A percentile compares a stretch with the other conserved stretches of the same genome.
Conservation (phyloP, 2,888 invertebrate species). For the Gandaritis pyraliata region DNA sequence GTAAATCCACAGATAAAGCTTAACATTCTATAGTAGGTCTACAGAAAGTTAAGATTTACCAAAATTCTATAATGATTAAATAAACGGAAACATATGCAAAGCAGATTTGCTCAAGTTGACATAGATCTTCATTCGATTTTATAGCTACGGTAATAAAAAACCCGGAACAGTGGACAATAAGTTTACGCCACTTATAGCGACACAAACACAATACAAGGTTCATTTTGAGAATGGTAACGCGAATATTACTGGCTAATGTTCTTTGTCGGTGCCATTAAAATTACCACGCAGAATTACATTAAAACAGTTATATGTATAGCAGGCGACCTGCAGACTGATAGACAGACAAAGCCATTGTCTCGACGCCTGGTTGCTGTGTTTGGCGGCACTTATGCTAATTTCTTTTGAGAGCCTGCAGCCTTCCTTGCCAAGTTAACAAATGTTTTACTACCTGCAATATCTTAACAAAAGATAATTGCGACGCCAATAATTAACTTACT, state of each 20-base stretch:
- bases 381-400: slow-evolving; percentile 80
- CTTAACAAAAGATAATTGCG: slow-evolving; percentile 55
- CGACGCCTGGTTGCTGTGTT: slow-evolving; percentile 60
- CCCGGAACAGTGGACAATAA: slow-evolving; percentile 44
- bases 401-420: slow-evolving; percentile 71
- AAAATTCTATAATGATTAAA: too few species aligned
- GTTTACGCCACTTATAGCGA: slow-evolving; percentile 51
- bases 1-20: too few species aligned
- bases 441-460: slow-evolving; percentile 68
- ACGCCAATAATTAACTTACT: slow-evolving; percentile 42
- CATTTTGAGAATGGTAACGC: slow-evolving; percentile 48
- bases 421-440: slow-evolving; percentile 65
- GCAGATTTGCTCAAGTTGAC: too few species aligned
- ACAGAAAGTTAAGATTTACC: too few species aligned
- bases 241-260: slow-evolving; percentile 45
- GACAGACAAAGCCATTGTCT: slow-evolving; percentile 82
- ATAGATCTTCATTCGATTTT: too few species aligned
- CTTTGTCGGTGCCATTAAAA: slow-evolving; percentile 62
- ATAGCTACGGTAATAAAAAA: slow-evolving; percentile 45
- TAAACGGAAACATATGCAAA: too few species aligned
- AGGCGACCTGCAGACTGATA: slow-evolving; percentile 67
- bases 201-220: too few species aligned
- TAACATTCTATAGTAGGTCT: too few species aligned
- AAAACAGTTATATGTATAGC: slow-evolving; percentile 59
- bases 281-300: slow-evolving; percentile 62